Conservation (phyloP, 2,797 vertebrate species). For the Thripadectes ignobilis region DNA sequence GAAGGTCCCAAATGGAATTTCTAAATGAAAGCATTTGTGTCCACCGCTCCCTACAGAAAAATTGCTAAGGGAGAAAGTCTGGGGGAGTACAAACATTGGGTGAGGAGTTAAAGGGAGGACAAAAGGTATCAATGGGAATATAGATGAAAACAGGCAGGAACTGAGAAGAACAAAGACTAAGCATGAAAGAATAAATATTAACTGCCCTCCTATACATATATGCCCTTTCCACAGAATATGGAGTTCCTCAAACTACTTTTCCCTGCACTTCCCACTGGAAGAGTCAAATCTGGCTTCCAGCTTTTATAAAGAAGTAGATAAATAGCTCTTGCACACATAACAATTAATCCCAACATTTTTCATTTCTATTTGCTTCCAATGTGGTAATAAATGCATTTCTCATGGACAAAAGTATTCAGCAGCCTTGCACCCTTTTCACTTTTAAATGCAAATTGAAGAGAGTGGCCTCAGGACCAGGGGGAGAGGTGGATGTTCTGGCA, state of each 20-base stretch:
- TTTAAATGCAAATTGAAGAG: background rate
- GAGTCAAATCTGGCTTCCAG: background rate
- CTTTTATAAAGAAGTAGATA: background rate
- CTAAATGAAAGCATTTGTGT: conserved; percentile 36
- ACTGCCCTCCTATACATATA: conserved; percentile 18
- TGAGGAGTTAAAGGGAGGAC: conserved; percentile 47
- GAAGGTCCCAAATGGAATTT: conserved; percentile 28
- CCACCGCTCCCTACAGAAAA: conserved; percentile 28
- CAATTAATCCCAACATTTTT: background rate
- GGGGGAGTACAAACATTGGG: conserved; percentile 34
- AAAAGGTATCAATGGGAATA: conserved; percentile 39
- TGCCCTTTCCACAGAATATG: background rate
- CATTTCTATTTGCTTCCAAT: fast-evolving
- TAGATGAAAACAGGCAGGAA: conserved; percentile 43
- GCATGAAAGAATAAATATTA: conserved; percentile 55
- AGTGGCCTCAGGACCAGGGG: fast-evolving
- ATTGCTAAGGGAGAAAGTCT: background rate
- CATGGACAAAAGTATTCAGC: background rate
- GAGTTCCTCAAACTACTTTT: background rate
- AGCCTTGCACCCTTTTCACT: background rate
- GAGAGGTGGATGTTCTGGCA: fast-evolving
- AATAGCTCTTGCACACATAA: background rate
- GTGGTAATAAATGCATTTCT: background rate
- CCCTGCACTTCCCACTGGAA: background rate
- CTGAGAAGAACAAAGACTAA: background rate